Conservation (phyloP, 2,113 vertebrate species). For the Scartelaos histophorus region DNA sequence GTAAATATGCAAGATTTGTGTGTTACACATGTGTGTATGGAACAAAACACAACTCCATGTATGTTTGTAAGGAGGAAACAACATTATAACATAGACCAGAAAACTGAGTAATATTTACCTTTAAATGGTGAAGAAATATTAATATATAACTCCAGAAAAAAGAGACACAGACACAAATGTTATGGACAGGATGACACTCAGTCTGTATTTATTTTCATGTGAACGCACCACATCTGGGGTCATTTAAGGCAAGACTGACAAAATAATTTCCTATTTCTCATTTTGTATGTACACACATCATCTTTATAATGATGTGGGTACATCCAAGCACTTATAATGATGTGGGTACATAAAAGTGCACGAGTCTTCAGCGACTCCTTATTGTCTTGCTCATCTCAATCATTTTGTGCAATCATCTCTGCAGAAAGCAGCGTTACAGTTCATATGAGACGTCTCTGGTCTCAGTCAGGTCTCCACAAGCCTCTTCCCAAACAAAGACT, state of each 20-base stretch:
- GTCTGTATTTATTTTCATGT: conserved; percentile 41
- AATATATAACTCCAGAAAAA: background rate
- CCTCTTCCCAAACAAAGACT: conserved; percentile 12
- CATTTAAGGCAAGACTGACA: conserved; percentile 67
- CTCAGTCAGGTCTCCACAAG: conserved; percentile 26
- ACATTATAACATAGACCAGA: no score
- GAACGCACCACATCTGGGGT: conserved; percentile 35
- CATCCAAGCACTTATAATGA: no score
- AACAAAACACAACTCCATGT: conserved; percentile 31
- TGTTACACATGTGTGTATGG: no score
- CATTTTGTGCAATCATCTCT: conserved; percentile 46
- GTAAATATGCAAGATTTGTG: no score
- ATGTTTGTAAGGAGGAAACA: background rate
- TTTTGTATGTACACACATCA: no score
- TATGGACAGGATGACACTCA: conserved; percentile 26
- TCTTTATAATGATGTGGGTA: no score
- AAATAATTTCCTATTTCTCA: no score
- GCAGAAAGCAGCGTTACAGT: conserved; percentile 47
- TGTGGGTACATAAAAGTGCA: conserved; percentile 44
- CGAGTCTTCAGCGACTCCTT: conserved; percentile 50
- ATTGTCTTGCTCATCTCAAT: conserved; percentile 53
- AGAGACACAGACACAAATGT: conserved; percentile 33
- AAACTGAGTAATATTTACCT: no score
- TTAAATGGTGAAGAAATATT: no score
- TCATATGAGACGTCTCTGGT: background rate